Evolutionary conservation across 2,113 vertebrate species (phyloP).

Genomic region (Trematocara unimaculatum): DNA sequence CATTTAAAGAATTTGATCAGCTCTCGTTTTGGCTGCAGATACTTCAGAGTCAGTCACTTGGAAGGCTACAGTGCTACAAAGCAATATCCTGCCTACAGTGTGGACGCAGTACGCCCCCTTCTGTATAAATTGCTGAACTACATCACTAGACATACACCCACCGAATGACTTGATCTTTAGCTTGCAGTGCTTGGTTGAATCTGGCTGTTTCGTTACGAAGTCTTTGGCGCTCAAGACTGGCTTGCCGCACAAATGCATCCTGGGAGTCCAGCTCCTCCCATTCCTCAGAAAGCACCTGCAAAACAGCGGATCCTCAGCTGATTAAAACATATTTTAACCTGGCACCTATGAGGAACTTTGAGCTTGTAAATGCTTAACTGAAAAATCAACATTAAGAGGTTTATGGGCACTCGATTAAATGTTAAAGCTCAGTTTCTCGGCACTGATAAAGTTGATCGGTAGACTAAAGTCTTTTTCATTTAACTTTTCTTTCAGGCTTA

Average conservation of each 20-base stretch:
- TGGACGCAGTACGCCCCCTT: neutral
- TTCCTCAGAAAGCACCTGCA: slow-evolving; percentile 76
- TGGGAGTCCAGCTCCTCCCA: slow-evolving; percentile 77
- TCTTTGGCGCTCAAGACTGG: slow-evolving; percentile 72
- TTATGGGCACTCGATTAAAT: neutral
- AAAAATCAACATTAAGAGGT: neutral
- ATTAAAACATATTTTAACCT: neutral
- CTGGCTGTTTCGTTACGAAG: slow-evolving; percentile 71
- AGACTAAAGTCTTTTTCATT: neutral
- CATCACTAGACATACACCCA: slow-evolving; percentile 36
- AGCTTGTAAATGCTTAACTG: neutral
- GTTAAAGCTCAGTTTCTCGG: neutral
- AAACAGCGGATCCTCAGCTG: neutral
- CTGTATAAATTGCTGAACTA: neutral
- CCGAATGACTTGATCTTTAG: slow-evolving; percentile 78
- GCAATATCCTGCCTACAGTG: neutral
- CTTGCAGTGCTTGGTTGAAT: slow-evolving; percentile 61
- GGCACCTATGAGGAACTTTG: neutral
- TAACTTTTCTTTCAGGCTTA: neutral
- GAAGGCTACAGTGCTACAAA: neutral
- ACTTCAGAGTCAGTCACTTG: neutral
- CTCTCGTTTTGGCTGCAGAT: neutral
- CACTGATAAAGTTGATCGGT: neutral
- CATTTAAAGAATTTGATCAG: neutral
- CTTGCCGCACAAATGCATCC: slow-evolving; percentile 68